These are phyloP conservation scores for Mystacides longicornis DNA, from an alignment of 2,888 invertebrate genomes.

Conservation along the genomic window DNA sequence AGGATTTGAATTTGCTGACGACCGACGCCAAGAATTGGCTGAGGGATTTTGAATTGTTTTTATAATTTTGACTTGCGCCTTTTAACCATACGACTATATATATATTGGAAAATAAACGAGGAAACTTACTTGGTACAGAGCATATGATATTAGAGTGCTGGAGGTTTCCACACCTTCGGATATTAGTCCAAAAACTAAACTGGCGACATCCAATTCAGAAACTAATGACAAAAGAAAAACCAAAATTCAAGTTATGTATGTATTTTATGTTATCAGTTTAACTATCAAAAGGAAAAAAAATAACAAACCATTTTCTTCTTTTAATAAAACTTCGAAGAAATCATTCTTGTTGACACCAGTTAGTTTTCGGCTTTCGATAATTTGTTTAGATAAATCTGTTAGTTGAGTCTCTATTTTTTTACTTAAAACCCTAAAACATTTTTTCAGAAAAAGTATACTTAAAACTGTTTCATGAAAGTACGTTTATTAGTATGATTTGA, in stretches of 20 bases:
- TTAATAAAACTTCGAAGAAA: slow-evolving; percentile 12
- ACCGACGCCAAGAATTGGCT: too few relatives aligned
- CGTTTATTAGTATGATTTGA: background rate
- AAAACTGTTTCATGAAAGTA: background rate
- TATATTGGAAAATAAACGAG: background rate
- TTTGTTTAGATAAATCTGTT: slow-evolving; percentile 7
- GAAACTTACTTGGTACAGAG: slow-evolving; percentile 14
- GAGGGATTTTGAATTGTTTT: too few relatives aligned
- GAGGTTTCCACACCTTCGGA: slow-evolving; percentile 18
- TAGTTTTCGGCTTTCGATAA: slow-evolving; percentile 7
- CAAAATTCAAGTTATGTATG: too few relatives aligned
- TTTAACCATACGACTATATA: too few relatives aligned
- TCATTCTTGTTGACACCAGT: slow-evolving; percentile 13
- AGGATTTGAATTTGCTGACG: too few relatives aligned
- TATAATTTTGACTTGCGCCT: too few relatives aligned
- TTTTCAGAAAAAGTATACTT: background rate
- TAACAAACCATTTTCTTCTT: slow-evolving; percentile 6
- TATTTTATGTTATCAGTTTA: too few relatives aligned
- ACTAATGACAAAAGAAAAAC: slow-evolving; percentile 2
- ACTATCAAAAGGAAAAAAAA: too few relatives aligned
- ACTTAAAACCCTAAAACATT: slow-evolving; percentile 15
- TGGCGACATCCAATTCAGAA: slow-evolving; percentile 7
- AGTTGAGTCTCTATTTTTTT: slow-evolving; percentile 8
- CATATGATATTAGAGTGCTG: slow-evolving; percentile 12
- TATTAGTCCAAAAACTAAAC: slow-evolving; percentile 15